Base-by-base conservation (phyloP, 1,140 invertebrate genomes). In the Cecropterus lyciades region DNA sequence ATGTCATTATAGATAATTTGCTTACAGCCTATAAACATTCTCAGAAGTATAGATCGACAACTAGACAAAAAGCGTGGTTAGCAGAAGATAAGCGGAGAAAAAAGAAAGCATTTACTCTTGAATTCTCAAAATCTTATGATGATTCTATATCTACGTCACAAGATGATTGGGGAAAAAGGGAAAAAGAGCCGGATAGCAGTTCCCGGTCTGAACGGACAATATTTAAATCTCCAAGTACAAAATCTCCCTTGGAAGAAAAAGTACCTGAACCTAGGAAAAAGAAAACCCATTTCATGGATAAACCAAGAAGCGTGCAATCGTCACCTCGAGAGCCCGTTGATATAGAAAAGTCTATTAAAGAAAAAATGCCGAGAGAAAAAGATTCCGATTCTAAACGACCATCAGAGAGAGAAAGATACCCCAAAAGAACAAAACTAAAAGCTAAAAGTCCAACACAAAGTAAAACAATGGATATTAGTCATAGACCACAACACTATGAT, bases 41-140 rank as follows among this genome's bases (percentile, higher is more conserved):
- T 27, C 90, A 92, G 80, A 92, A 88, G 76, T 93, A 93, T 71
- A 84, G 89, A 80, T 88, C 86, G 43, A 79, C 84, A 14, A 83
- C 66, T 63, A 84, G 90, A 72, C 86, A 80, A 48, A 89, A 87
- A 60, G 74, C 83, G 2, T 96, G 95, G 94, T 93, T 93, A 16
- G 93, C 94, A 20, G 95, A 96, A 52, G 95, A 96, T 46, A 93
- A 94, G 77, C 92, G 93, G 67, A 92, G 94, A 65, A 93, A 93
- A 72, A 95, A 94, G 82, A 95, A 94, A 82, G 93, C 93, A n/a
- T 95, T 96, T 77, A 95, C 94, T 24, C 88, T 96, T 52, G 95
- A 96, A 69, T 95, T 96, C 78, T 93, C 93, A 0, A 93, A 92
- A 65, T 91, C 91, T 40, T 87, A 92, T 13, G 84, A 91, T 33